phyloP scores from a whole-genome alignment of 1,140 invertebrate species.

The Aphidius gifuensis region DNA sequence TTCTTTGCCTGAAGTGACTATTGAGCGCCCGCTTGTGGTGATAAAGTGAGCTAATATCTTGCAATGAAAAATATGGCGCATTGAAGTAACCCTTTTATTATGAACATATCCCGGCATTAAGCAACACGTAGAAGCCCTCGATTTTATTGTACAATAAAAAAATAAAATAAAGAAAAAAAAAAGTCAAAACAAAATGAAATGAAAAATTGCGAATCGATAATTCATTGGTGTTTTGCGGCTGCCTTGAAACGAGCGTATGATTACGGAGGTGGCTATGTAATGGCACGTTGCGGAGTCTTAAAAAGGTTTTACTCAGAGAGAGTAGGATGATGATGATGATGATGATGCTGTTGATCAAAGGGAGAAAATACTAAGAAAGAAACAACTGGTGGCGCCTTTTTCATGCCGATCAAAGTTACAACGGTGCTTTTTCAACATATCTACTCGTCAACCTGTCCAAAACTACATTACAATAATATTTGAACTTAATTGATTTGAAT shows the following conservation, averaged over 20 bases:
- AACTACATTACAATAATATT: too few species aligned
- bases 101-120: not conserved
- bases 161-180: conserved; percentile 18
- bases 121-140: conserved; percentile 3
- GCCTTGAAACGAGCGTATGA: conserved; percentile 37
- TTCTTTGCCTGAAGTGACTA: not conserved
- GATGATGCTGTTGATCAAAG: conserved; percentile 3
- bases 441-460: too few species aligned
- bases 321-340: conserved; percentile 3
- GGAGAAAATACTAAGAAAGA: not conserved
- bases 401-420: not conserved
- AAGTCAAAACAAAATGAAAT: conserved; percentile 17
- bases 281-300: conserved; percentile 28
- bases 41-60: conserved; percentile 18
- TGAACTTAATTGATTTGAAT: too few species aligned
- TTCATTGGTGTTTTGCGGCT: conserved; percentile 24
- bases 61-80: not conserved
- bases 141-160: conserved; percentile 23
- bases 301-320: conserved; percentile 11
- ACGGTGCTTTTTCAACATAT: too few species aligned
- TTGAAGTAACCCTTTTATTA: conserved; percentile 9
- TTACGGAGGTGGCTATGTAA: conserved; percentile 32
- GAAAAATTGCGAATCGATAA: conserved; percentile 35
- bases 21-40: not conserved
- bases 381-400: conserved; percentile 9